Base-by-base conservation (phyloP, 2,797 vertebrate genomes). In the Phoxinus dragarum region DNA sequence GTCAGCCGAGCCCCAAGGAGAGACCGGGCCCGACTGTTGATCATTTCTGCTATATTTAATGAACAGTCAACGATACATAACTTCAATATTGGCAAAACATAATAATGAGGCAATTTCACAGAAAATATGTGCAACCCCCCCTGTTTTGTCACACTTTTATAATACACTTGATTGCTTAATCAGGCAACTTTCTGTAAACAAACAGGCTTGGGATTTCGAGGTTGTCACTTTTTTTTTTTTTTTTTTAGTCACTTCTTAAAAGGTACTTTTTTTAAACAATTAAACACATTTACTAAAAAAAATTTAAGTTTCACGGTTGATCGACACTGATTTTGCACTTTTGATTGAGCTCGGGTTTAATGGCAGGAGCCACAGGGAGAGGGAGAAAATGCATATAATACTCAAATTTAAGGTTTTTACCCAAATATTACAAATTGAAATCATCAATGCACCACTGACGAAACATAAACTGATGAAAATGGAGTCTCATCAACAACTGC, bases 1-100 rank as follows among this genome's bases (percentile, higher is more conserved):
- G 88, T 84, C 87, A 81, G 84, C 79, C 64, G 81, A 86, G 87
- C 90, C 91, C 90, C 81, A 80, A 91, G 91, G 90, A 92, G 88
- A 76, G 89, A 81, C 80, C 38, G 76, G 75, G 73, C 84, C 83
- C 54, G 89, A 90, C 88, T 91, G 91, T 88, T 91, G 91, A 92
- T 90, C 89, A 82, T 90, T 92, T 90, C 80, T 86, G 84, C 84
- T 90, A 89, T 89, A 88, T 91, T 90, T 91, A 91, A 91, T 89
- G 89, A 90, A 91, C 88, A 90, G 84, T 88, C 89, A 85, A 78
- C 83, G 90, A 91, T 88, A 89, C 84, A 84, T 84, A 90, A 87
- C 90, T 91, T 86, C 89, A 90, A 89, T 91, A 92, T 90, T 91
- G 89, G 90, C 86, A 89, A 92, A 91, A 90, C 86, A 90, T 90